Base-by-base conservation (phyloP, 1,140 invertebrate species). In the Drosophila sturtevanti region DNA sequence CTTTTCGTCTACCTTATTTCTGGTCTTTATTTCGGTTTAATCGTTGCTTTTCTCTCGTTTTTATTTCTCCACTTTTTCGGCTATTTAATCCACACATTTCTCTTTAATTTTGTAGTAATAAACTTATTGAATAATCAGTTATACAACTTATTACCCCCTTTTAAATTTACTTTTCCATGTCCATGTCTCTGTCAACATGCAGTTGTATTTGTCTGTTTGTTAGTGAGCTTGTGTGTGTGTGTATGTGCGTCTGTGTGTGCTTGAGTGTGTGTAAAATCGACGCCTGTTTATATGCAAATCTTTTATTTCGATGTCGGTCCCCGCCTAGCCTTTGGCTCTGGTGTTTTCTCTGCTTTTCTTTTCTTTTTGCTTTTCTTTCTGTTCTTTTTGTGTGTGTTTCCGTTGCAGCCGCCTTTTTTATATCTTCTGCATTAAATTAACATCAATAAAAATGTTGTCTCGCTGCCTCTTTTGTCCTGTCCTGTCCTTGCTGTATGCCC, bases 361-460 rank as follows among this genome's bases (percentile, higher is more conserved):
- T 69, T 71, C 55, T 81, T 48, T 18, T 48, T 48, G 41, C 16
- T 48, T 48, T 48, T 48, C 41, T 60, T 61, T 76, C 35, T 54
- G 72, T 70, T 71, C 77, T 68, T 71, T 60, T 77, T 61, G 77
- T 77, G 66, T 81, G 27, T 87, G 76, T 86, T 86, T 87, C 82
- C 77, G 82, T 67, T 82, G 79, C 84, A 82, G 58, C 35, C 67
- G 75, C 63, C 68, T 67, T 81, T 82, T 87, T 87, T 81, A 86
- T 82, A 82, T 85, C 65, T 87, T 71, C 72, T 76, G 82, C 84
- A 87, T 87, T 87, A 87, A 87, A 87, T 87, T 87, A 87, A 87
- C 82, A 87, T 87, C 82, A 87, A 87, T 87, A 87, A 87, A 87
- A 89, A 82, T 56, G 41, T 56, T 56, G 54, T 56, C 54, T 56